A percentile compares a stretch with the other conserved stretches of the same genome.
These are phyloP conservation scores for Adelognathus sp. DNA, from an alignment of 2,888 invertebrate genomes.

Conservation along the genomic window DNA sequence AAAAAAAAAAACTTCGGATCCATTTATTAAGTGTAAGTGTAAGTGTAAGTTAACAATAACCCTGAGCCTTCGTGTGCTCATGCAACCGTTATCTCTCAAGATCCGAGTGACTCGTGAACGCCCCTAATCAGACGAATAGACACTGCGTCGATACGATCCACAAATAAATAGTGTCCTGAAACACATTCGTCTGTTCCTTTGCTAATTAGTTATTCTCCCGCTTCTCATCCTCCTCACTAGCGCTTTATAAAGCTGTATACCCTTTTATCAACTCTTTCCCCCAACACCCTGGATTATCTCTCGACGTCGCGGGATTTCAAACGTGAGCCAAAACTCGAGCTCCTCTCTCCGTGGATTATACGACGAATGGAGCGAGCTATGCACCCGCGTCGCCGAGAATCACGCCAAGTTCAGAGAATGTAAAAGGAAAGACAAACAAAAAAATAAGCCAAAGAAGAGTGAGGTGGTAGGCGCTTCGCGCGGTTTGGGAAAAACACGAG, in stretches of 20 bases:
- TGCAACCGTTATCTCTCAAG: too few relatives aligned
- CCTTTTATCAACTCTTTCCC: constrained; percentile 1
- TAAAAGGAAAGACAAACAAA: constrained; percentile 12
- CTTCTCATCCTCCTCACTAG: neutral
- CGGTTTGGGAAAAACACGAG: constrained; percentile 82
- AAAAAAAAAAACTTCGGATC: too few relatives aligned
- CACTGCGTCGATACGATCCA: constrained; percentile 29
- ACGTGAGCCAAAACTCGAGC: constrained; percentile 67
- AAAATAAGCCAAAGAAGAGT: constrained; percentile 43
- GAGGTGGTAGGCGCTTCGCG: constrained; percentile 34
- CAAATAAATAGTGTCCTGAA: constrained; percentile 16
- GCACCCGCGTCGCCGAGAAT: neutral
- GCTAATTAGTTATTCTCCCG: constrained; percentile 46
- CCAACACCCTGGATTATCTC: constrained; percentile 66
- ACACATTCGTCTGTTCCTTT: constrained; percentile 4
- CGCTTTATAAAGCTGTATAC: neutral
- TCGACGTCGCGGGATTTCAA: constrained; percentile 72
- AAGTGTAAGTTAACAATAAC: too few relatives aligned
- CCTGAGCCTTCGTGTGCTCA: too few relatives aligned
- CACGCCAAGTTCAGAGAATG: neutral
- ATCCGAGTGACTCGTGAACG: too few relatives aligned
- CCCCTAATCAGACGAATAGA: constrained; percentile 37
- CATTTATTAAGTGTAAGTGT: too few relatives aligned
- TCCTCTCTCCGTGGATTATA: neutral
- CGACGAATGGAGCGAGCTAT: constrained; percentile 1